Percentiles rank a stretch among this genome's conserved stretches.
Evolutionary conservation across 2,888 invertebrate genomes (phyloP).

Genomic region (Andrena praecox): DNA sequence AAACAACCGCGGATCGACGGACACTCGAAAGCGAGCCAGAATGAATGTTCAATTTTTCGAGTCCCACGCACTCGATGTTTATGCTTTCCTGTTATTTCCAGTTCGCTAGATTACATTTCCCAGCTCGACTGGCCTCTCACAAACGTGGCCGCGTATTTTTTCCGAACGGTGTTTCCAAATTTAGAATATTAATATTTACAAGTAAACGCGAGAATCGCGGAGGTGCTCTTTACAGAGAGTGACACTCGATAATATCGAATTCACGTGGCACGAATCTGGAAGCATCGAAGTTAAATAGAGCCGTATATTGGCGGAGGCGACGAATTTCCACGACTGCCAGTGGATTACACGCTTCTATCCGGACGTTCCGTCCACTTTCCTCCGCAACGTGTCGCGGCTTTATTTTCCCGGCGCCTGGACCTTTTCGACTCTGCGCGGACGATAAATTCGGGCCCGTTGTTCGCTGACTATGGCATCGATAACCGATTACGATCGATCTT

Average conservation of each 20-base stretch:
- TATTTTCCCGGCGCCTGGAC: background rate
- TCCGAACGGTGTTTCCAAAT: background rate
- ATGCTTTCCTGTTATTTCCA: background rate
- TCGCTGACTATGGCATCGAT: constrained; percentile 19
- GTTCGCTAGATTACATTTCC: background rate
- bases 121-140: background rate
- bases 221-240: background rate
- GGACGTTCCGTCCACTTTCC: background rate
- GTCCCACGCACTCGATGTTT: background rate
- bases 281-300: constrained; percentile 8
- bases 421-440: constrained; percentile 6
- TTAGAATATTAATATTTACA: background rate
- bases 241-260: constrained; percentile 17
- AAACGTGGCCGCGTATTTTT: no score
- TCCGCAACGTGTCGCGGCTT: background rate
- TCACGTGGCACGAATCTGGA: background rate
- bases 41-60: background rate
- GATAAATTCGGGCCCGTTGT: constrained; percentile 28
- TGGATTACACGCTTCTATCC: constrained; percentile 23
- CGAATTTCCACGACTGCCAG: constrained; percentile 20
- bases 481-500: constrained; percentile 44
- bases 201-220: background rate
- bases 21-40: background rate
- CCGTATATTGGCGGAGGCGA: constrained; percentile 14
- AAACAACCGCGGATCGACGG: background rate